A percentile compares a stretch with the other conserved stretches of the same genome.
Evolutionary conservation across 2,797 vertebrate species (phyloP).

Genomic region (Pempheris klunzingeri): DNA sequence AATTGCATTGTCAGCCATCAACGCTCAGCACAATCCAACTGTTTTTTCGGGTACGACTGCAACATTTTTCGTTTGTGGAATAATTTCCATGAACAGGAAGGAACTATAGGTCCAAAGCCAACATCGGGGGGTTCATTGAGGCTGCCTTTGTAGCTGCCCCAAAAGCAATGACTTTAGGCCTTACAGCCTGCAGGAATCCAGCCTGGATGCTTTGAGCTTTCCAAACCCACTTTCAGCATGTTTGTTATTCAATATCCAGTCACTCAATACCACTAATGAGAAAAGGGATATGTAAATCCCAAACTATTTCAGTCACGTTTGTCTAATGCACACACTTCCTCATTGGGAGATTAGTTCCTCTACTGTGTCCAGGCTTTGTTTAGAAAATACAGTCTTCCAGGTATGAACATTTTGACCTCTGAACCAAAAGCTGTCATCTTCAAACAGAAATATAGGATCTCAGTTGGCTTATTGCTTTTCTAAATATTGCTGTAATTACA

Average conservation of each 20-base stretch:
- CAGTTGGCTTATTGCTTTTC: background rate
- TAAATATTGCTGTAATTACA: constrained; percentile 19
- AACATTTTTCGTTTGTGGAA: constrained; percentile 64
- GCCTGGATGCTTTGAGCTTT: constrained; percentile 64
- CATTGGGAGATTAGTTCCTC: constrained; percentile 47
- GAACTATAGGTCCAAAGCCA: constrained; percentile 82
- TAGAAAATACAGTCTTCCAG: constrained; percentile 65
- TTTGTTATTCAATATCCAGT: constrained; percentile 82
- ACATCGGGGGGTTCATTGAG: constrained; percentile 77
- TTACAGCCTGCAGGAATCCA: constrained; percentile 64
- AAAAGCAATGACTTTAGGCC: constrained; percentile 65
- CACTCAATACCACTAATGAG: constrained; percentile 77
- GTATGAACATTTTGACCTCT: constrained; percentile 50
- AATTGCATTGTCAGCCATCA: constrained; percentile 59
- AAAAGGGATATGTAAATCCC: constrained; percentile 78
- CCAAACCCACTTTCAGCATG: constrained; percentile 70
- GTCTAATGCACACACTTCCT: constrained; percentile 70
- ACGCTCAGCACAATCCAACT: constrained; percentile 47
- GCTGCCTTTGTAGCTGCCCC: constrained; percentile 79
- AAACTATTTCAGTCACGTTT: constrained; percentile 69
- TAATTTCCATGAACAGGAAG: constrained; percentile 86
- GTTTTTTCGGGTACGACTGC: constrained; percentile 42
- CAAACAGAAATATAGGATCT: constrained; percentile 26
- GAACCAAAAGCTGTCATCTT: constrained; percentile 10
- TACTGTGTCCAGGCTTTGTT: constrained; percentile 58